Conservation (phyloP, 2,888 invertebrate species). For the Hydraecia micacea region DNA sequence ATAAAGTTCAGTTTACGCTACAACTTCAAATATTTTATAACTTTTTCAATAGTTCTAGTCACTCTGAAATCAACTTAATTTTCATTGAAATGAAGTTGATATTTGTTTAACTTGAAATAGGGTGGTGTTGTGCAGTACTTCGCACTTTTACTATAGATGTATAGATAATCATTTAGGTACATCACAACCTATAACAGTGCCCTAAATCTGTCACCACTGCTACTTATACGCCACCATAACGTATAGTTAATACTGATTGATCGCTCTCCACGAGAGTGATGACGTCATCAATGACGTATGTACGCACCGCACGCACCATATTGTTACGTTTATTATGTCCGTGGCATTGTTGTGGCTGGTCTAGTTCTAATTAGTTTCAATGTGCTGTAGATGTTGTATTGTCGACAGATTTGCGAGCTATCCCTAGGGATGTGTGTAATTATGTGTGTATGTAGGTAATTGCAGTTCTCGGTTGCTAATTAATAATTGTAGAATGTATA, state of each 20-base stretch:
- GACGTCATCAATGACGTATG: conserved; percentile 61
- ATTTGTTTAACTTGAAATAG: too few species aligned
- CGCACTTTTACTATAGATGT: too few species aligned
- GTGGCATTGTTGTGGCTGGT: conserved; percentile 52
- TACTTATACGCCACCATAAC: conserved; percentile 41
- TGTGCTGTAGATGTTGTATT: conserved; percentile 30
- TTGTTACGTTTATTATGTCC: conserved; percentile 53
- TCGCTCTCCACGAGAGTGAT: conserved; percentile 47
- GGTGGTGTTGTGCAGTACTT: too few species aligned
- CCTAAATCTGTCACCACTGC: conserved; percentile 45
- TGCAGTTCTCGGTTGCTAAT: conserved; percentile 38
- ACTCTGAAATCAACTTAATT: too few species aligned
- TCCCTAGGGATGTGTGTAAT: conserved; percentile 1
- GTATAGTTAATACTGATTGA: conserved; percentile 64
- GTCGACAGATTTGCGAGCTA: conserved; percentile 35
- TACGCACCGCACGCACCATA: conserved; percentile 23
- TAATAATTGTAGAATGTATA: conserved; percentile 42
- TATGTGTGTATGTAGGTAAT: conserved; percentile 21
- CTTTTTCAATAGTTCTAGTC: too few species aligned
- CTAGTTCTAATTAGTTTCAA: conserved; percentile 58
- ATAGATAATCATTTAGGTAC: neutral
- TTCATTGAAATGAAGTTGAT: too few species aligned
- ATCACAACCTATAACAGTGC: conserved; percentile 11
- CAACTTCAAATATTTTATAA: too few species aligned
- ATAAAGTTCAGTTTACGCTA: too few species aligned